Base-by-base conservation (phyloP, 1,140 invertebrate genomes). In the Carcinoscorpius rotundicauda region DNA sequence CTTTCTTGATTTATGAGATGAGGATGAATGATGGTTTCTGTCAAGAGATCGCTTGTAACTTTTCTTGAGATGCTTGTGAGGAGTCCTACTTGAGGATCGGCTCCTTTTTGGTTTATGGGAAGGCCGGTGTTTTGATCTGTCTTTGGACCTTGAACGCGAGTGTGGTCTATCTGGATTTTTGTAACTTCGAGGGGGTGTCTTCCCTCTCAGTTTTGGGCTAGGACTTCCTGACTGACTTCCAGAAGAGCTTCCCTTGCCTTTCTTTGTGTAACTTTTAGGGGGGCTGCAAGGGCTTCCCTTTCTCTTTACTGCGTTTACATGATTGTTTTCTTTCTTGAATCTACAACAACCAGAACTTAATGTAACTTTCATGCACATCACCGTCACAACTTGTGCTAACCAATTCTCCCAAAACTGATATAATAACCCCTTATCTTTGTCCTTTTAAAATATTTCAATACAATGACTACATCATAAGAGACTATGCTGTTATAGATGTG, bases 81-180 rank as follows among this genome's bases (percentile, higher is more conserved):
- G 70, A 29, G 66, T 68, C 52, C 60, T 60, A 49, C 52, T 62
- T 6, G 71, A 67, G 2, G 71, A 65, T 49, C 29, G 62, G 64
- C 71, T 72, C 51, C 70, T 60, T 49, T 70, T 70, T 6, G 67
- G 61, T 10, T 69, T 65, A 29, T 67, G 62, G n/a, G 57, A 56
- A 49, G 63, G 62, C 0, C 66, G 60, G 49, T 71, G 69, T 48
- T 70, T 69, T 29, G 62, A 52, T 60, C 66, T 66, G 5, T 66
- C 68, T 49, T 68, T 67, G 0, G 70, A 70, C 6, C 67, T 63
- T 2, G 70, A 71, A n/a, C 69, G 64, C 4, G 70, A 72, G 4
- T 70, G 63, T 8, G 70, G 68, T 5, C 67, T 52, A 53, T 61
- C 64, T n/a, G 64, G 57, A 4, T 65, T 62, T 56, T 69, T 69